Conservation (phyloP, 2,113 vertebrate species). For the Trematocara nigrifrons region DNA sequence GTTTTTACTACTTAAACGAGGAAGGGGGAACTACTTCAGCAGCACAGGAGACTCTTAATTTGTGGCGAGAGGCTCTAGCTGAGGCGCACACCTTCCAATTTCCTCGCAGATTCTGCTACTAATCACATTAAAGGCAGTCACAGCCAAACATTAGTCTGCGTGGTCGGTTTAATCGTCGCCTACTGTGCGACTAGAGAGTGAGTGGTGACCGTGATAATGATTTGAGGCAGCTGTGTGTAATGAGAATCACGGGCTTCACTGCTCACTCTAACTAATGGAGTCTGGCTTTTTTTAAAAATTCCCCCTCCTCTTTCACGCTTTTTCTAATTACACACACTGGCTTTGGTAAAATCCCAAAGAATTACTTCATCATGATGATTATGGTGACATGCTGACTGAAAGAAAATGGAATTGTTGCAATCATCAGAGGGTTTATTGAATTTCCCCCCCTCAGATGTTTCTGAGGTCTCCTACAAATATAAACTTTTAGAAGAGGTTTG, state of each 20-base stretch:
- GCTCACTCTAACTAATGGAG: background rate
- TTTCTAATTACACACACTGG: background rate
- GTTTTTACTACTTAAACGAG: background rate
- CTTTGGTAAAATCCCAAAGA: background rate
- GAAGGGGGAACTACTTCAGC: background rate
- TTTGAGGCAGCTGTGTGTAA: conserved; percentile 2
- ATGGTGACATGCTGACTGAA: background rate
- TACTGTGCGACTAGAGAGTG: background rate
- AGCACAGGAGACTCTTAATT: background rate
- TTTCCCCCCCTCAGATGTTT: background rate
- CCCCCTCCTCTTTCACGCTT: background rate
- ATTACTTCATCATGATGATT: background rate
- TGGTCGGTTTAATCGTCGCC: background rate
- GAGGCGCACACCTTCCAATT: background rate
- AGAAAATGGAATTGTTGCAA: background rate
- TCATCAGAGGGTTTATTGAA: background rate
- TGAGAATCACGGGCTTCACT: conserved; percentile 11
- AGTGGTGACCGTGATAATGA: background rate
- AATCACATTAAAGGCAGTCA: background rate
- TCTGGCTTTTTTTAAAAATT: background rate
- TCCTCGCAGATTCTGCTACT: background rate
- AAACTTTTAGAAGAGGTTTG: background rate
- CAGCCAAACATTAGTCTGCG: background rate
- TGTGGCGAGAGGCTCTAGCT: background rate
- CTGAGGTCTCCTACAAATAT: no score